phyloP scores from a whole-genome alignment of 2,797 vertebrate genomes.

The Chelmon rostratus region DNA sequence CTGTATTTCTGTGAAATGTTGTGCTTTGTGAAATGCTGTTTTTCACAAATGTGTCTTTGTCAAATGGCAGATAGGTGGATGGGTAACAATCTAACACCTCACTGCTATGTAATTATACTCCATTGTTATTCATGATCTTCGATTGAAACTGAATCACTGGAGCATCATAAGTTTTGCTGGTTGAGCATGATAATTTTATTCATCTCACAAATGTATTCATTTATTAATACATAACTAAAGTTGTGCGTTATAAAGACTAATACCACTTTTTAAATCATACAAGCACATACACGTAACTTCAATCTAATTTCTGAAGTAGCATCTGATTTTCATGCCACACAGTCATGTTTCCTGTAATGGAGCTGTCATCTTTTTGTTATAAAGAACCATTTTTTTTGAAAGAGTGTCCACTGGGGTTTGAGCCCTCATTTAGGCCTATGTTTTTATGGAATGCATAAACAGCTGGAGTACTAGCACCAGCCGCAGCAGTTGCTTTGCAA shows the following conservation, averaged over 20 bases:
- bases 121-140: not conserved
- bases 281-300: not conserved
- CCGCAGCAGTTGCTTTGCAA: constrained; percentile 4
- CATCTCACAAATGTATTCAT: not conserved
- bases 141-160: not conserved
- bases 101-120: not conserved
- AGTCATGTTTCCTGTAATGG: not conserved
- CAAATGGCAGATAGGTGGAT: no score
- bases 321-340: not conserved
- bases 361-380: constrained; percentile 10
- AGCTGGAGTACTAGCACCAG: constrained; percentile 11
- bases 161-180: not conserved
- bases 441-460: constrained; percentile 29
- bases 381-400: constrained; percentile 25
- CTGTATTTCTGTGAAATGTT: no score
- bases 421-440: constrained; percentile 31
- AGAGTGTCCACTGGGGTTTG: not conserved
- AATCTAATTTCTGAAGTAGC: not conserved
- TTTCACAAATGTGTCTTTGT: no score
- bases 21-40: no score
- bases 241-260: not conserved
- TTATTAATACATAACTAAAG: not conserved
- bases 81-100: not conserved
- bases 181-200: not conserved
- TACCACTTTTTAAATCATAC: not conserved